A percentile compares a stretch with the other conserved stretches of the same genome.
Conservation (phyloP, 2,797 vertebrate species). For the Notoglanidium macrostoma region DNA sequence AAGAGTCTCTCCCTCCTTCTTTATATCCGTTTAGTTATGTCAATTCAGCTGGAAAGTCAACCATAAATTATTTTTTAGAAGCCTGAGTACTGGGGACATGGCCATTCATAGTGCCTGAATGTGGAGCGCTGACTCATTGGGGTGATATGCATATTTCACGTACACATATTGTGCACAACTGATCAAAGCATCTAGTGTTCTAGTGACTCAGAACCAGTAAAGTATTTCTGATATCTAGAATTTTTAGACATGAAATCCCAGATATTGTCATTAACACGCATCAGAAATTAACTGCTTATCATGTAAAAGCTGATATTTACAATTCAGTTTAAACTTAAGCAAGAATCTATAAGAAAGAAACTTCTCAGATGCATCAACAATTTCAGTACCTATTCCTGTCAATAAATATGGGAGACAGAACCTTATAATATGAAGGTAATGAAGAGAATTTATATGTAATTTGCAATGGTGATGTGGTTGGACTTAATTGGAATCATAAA, state of each 20-base stretch:
- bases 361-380: background rate
- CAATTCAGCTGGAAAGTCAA: slow-evolving; percentile 79
- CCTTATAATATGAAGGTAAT: background rate
- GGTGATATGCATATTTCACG: slow-evolving; percentile 70
- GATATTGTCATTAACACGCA: background rate
- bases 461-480: background rate
- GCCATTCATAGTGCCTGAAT: slow-evolving; percentile 61
- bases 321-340: background rate
- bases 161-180: slow-evolving; percentile 67
- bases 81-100: slow-evolving; percentile 66
- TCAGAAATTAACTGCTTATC: background rate
- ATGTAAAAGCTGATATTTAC: background rate
- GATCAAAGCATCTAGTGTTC: slow-evolving; percentile 69
- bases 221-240: background rate
- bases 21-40: slow-evolving; percentile 75
- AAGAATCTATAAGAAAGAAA: background rate
- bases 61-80: slow-evolving; percentile 74
- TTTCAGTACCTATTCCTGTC: background rate
- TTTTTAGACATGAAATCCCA: background rate
- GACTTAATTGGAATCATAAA: background rate
- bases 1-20: slow-evolving; percentile 71
- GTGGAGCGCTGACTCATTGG: slow-evolving; percentile 60
- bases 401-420: background rate
- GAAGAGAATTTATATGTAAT: background rate
- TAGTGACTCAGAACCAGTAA: background rate